Percentiles rank a stretch among this genome's conserved stretches.
phyloP scores from a whole-genome alignment of 2,113 vertebrate genomes.

The Periophthalmodon schlosseri region DNA sequence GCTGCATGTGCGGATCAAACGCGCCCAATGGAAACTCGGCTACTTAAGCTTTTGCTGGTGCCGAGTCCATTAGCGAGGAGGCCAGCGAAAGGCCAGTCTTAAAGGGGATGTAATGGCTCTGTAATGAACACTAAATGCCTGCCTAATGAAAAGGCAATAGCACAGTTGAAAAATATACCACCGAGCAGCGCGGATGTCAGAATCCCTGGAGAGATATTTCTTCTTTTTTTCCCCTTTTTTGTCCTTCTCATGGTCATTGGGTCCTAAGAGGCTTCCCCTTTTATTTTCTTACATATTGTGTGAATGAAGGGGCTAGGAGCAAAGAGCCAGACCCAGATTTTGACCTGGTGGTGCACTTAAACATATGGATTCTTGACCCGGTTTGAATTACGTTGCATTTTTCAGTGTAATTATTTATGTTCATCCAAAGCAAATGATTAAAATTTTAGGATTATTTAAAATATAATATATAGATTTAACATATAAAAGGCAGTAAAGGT shows the following conservation, averaged over 20 bases:
- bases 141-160: slow-evolving; percentile 66
- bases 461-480: too few relatives aligned
- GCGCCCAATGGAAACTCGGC: slow-evolving; percentile 33
- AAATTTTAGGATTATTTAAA: too few relatives aligned
- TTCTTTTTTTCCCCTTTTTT: slow-evolving; percentile 1
- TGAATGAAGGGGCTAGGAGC: not conserved
- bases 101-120: slow-evolving; percentile 63
- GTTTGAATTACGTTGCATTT: not conserved
- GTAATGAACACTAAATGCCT: slow-evolving; percentile 59
- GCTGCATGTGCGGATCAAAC: slow-evolving; percentile 35
- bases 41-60: slow-evolving; percentile 41
- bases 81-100: slow-evolving; percentile 51
- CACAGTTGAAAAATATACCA: slow-evolving; percentile 48
- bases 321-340: not conserved
- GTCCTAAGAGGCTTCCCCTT: not conserved
- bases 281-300: not conserved
- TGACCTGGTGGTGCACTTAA: not conserved
- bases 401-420: not conserved
- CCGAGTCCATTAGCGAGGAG: slow-evolving; percentile 56
- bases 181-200: slow-evolving; percentile 24
- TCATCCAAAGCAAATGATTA: not conserved
- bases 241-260: not conserved
- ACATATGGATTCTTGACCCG: not conserved
- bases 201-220: slow-evolving; percentile 18
- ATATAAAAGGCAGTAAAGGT: too few relatives aligned